Conservation (phyloP, 2,113 vertebrate species). For the Megaceryle torquata region DNA sequence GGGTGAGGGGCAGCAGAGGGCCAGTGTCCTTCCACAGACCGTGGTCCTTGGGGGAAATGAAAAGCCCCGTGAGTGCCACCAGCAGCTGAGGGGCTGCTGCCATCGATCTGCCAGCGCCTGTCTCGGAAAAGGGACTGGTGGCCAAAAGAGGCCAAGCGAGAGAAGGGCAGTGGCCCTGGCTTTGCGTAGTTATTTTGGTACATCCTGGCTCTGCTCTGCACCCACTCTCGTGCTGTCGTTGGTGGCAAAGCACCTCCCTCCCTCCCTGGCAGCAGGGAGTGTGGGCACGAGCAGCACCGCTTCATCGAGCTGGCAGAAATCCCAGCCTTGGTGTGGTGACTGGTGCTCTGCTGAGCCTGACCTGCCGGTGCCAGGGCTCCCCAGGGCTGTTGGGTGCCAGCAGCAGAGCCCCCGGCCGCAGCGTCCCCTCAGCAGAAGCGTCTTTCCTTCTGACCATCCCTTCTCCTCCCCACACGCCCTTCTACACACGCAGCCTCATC, state of each 20-base stretch:
- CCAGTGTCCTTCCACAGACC: too few species aligned
- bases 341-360: background rate
- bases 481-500: background rate
- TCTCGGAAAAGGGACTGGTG: background rate
- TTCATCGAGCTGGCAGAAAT: background rate
- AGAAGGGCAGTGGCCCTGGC: accelerated
- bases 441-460: background rate
- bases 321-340: background rate
- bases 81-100: background rate
- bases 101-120: accelerated
- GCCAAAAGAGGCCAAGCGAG: background rate
- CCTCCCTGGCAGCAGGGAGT: background rate
- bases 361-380: accelerated
- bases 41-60: background rate
- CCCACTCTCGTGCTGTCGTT: accelerated
- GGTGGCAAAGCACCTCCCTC: background rate
- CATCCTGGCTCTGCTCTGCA: background rate
- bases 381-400: accelerated
- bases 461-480: background rate
- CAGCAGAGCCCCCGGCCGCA: accelerated
- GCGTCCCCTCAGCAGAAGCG: accelerated
- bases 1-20: background rate
- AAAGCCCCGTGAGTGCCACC: accelerated
- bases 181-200: background rate
- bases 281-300: background rate